phyloP scores from a whole-genome alignment of 2,797 vertebrate genomes.

The Mormyrus proboscirostris region DNA sequence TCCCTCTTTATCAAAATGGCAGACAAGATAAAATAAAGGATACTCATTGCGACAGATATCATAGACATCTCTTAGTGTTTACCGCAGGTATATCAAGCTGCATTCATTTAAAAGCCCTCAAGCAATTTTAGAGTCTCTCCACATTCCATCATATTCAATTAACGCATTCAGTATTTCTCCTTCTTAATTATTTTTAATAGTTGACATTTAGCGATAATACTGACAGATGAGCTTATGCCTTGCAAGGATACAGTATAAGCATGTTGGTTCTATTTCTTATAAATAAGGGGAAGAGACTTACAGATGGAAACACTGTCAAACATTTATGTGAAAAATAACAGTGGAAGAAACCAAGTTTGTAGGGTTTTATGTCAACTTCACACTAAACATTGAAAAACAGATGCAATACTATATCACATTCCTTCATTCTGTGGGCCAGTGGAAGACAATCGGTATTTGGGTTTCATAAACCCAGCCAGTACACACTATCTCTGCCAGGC shows the following conservation, averaged over 20 bases:
- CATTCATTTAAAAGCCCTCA: not conserved
- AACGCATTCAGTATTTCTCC: not conserved
- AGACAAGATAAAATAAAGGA: not conserved
- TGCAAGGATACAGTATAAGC: not conserved
- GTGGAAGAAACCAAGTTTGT: not conserved
- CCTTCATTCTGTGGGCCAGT: not conserved
- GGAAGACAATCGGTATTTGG: not conserved
- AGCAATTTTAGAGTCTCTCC: not conserved
- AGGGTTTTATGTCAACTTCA: not conserved
- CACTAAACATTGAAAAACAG: not conserved
- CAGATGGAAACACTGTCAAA: not conserved
- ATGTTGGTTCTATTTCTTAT: not conserved
- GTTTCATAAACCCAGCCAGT: not conserved
- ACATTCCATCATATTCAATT: not conserved
- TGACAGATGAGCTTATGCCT: not conserved
- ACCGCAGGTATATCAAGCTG: not conserved
- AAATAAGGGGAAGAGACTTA: not conserved
- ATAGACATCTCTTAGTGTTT: not conserved
- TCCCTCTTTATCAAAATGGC: not conserved
- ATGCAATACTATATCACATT: not conserved
- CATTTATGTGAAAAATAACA: constrained; percentile 1
- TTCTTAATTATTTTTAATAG: not conserved
- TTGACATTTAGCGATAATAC: not conserved
- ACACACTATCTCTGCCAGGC: not conserved
- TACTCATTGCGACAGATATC: not conserved